These are phyloP conservation scores for Muscicapa striata DNA, from an alignment of 2,797 vertebrate species.

Conservation along the genomic window DNA sequence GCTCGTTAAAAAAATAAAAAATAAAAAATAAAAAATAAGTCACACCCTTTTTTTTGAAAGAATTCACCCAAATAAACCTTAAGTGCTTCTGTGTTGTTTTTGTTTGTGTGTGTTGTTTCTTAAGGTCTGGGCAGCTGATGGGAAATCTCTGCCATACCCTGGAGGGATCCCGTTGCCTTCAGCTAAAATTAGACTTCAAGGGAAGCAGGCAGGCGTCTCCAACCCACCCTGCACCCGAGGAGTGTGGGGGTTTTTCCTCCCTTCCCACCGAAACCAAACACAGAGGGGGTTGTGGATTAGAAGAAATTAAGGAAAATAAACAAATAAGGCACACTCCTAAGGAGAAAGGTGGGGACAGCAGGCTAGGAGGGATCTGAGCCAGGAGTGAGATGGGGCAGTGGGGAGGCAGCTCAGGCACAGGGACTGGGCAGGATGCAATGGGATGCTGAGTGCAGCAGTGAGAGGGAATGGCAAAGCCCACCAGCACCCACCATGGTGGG, in stretches of 20 bases:
- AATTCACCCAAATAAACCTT: constrained; percentile 31
- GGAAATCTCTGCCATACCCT: background rate
- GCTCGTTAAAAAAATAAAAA: background rate
- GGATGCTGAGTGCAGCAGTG: rapidly evolving
- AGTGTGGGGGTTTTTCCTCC: background rate
- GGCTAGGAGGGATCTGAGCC: rapidly evolving
- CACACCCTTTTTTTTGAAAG: constrained; percentile 31
- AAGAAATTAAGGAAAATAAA: background rate
- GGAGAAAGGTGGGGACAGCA: background rate
- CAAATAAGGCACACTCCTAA: rapidly evolving
- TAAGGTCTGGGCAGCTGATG: background rate
- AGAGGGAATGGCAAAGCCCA: background rate
- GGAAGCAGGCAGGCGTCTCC: background rate
- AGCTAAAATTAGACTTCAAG: constrained; percentile 61
- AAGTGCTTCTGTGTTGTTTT: background rate
- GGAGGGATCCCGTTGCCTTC: background rate
- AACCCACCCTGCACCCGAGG: background rate
- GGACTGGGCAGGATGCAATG: rapidly evolving
- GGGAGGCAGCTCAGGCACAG: rapidly evolving
- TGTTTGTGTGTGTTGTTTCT: constrained; percentile 3
- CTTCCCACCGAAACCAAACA: background rate
- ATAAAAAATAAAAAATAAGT: background rate
- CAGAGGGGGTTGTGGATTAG: background rate
- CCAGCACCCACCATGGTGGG: rapidly evolving
- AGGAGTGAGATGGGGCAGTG: background rate